These are phyloP conservation scores for Lepidocolaptes lacrymiger DNA, from an alignment of 2,797 vertebrate genomes.

Conservation along the genomic window DNA sequence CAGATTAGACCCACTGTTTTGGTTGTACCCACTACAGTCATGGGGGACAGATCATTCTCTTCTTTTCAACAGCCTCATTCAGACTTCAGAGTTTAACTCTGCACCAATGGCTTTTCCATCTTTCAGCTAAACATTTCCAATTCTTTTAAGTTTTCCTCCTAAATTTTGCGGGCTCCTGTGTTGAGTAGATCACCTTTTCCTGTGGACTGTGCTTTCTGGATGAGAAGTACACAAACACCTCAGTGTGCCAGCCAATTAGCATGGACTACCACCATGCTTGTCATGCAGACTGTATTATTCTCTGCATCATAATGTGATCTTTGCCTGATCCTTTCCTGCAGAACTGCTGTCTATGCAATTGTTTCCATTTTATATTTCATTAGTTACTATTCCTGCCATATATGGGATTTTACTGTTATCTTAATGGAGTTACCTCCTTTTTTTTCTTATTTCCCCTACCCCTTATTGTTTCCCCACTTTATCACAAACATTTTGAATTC, in stretches of 20 bases:
- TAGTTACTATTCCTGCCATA: neutral
- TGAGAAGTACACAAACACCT: neutral
- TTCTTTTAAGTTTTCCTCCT: neutral
- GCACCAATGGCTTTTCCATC: neutral
- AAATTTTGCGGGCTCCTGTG: neutral
- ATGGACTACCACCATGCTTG: neutral
- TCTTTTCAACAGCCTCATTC: neutral
- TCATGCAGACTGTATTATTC: neutral
- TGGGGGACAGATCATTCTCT: rapidly evolving
- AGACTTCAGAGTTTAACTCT: neutral
- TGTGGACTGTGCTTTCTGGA: neutral
- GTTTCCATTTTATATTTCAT: neutral
- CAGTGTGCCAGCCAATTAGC: neutral
- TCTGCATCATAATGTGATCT: neutral
- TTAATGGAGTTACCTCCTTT: neutral
- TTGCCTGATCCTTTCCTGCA: neutral
- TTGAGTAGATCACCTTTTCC: neutral
- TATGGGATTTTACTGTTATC: neutral
- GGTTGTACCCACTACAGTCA: neutral
- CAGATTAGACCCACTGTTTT: neutral
- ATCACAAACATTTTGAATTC: neutral
- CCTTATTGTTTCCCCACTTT: neutral
- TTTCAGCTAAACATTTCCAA: neutral
- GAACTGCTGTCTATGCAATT: neutral
- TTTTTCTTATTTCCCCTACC: neutral